Conservation (phyloP, 2,797 vertebrate genomes). For the Lagocephalus sceleratus region DNA sequence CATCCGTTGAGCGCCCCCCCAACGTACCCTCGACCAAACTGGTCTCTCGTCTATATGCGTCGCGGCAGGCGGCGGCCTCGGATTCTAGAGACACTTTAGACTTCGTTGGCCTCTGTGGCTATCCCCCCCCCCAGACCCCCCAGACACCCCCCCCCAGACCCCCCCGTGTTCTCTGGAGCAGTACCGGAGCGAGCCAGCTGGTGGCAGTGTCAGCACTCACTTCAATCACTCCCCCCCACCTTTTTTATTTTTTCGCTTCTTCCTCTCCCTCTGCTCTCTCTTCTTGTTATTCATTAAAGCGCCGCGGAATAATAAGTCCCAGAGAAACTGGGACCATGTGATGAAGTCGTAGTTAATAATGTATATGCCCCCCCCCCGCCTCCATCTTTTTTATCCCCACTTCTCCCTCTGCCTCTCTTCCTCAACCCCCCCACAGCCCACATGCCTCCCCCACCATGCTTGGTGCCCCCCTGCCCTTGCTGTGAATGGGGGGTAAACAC, state of each 20-base stretch:
- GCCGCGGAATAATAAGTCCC: conserved; percentile 84
- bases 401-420: conserved; percentile 48
- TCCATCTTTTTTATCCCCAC: conserved; percentile 38
- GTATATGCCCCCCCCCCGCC: conserved; percentile 65
- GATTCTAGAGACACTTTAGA: conserved; percentile 72
- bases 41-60: conserved; percentile 75
- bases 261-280: conserved; percentile 68
- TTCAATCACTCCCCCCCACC: conserved; percentile 53
- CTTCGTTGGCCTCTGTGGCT: conserved; percentile 64
- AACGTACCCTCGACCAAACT: conserved; percentile 75
- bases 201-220: conserved; percentile 78
- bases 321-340: conserved; percentile 80
- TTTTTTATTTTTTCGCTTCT: conserved; percentile 22
- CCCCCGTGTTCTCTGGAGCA: conserved; percentile 43
- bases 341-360: conserved; percentile 85
- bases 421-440: conserved; percentile 39
- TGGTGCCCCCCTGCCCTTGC: conserved; percentile 54
- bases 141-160: conserved; percentile 22
- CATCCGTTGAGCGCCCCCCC: conserved; percentile 68
- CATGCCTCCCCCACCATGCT: conserved; percentile 39
- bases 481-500: conserved; percentile 72
- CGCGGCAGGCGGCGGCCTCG: conserved; percentile 65
- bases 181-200: conserved; percentile 73
- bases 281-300: conserved; percentile 84
- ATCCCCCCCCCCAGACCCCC: conserved; percentile 16